Evolutionary conservation across 2,797 vertebrate species (phyloP).

Genomic region (Etheostoma nigrum): DNA sequence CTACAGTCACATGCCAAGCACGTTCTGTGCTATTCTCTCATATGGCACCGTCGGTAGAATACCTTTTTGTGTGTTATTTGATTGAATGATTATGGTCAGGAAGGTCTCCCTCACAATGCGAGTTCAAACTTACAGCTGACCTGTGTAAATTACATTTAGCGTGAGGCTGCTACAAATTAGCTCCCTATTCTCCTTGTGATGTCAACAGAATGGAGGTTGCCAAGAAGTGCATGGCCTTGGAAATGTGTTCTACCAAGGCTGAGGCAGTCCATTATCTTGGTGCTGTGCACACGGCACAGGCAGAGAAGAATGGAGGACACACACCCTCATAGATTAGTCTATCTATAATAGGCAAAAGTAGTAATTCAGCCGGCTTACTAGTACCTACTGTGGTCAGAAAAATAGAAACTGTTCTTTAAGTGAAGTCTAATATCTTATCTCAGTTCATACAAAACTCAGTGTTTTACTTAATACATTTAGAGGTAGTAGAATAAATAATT

Average conservation of each 20-base stretch:
- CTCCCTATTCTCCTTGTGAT: constrained; percentile 75
- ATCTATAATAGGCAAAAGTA: constrained; percentile 34
- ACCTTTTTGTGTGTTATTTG: constrained; percentile 59
- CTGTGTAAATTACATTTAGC: constrained; percentile 79
- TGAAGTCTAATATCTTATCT: neutral
- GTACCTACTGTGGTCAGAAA: neutral
- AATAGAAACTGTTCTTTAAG: constrained; percentile 9
- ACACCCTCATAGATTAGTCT: constrained; percentile 34
- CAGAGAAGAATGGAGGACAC: constrained; percentile 32
- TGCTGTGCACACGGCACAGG: constrained; percentile 48
- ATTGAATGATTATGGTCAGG: constrained; percentile 75
- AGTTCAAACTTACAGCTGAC: constrained; percentile 74
- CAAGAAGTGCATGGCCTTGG: constrained; percentile 65
- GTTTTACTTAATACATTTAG: neutral
- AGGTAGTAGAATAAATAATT: neutral
- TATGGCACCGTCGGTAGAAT: constrained; percentile 57
- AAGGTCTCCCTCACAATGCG: constrained; percentile 70
- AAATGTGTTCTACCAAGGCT: constrained; percentile 67
- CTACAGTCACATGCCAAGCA: constrained; percentile 48
- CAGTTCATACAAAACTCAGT: neutral
- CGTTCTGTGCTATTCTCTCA: constrained; percentile 59
- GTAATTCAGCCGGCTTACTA: constrained; percentile 22
- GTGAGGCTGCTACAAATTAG: constrained; percentile 73
- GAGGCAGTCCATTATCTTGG: constrained; percentile 68
- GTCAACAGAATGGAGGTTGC: constrained; percentile 74